Percentiles rank a stretch among this genome's conserved stretches.
phyloP scores from a whole-genome alignment of 2,888 invertebrate genomes.

The Agrypnus murinus region DNA sequence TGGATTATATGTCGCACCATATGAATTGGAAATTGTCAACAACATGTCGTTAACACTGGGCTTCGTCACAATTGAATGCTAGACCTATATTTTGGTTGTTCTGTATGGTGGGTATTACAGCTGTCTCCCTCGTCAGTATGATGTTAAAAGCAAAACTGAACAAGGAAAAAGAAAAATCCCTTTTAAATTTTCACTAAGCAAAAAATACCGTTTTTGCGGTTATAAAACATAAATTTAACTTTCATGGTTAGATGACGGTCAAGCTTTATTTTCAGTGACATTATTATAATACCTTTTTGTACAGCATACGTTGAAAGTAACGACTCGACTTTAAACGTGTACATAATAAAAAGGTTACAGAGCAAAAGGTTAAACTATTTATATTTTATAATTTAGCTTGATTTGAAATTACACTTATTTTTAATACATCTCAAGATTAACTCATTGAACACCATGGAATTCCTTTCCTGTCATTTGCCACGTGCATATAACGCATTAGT shows the following conservation, averaged over 20 bases:
- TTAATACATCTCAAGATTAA: too few species aligned
- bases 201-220: constrained; percentile 9
- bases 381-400: too few species aligned
- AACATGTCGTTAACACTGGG: constrained; percentile 45
- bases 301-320: too few species aligned
- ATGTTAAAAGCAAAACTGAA: background rate
- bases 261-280: constrained; percentile 31
- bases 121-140: background rate
- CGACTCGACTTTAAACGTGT: too few species aligned
- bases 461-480: too few species aligned
- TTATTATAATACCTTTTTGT: constrained; percentile 13
- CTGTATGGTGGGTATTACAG: constrained; percentile 12
- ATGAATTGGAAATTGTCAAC: constrained; percentile 48
- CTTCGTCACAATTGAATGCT: constrained; percentile 43
- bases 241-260: constrained; percentile 6
- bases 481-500: too few species aligned
- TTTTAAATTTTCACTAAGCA: constrained; percentile 11
- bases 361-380: too few species aligned
- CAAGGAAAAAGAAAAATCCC: constrained; percentile 1
- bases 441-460: too few species aligned
- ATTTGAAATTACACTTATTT: too few species aligned
- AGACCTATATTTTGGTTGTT: constrained; percentile 18
- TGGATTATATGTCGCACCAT: constrained; percentile 38
- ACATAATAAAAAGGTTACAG: too few species aligned
- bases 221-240: constrained; percentile 31